Base-by-base conservation (phyloP, 2,113 vertebrate species). In the Cynopterus brachyotis region DNA sequence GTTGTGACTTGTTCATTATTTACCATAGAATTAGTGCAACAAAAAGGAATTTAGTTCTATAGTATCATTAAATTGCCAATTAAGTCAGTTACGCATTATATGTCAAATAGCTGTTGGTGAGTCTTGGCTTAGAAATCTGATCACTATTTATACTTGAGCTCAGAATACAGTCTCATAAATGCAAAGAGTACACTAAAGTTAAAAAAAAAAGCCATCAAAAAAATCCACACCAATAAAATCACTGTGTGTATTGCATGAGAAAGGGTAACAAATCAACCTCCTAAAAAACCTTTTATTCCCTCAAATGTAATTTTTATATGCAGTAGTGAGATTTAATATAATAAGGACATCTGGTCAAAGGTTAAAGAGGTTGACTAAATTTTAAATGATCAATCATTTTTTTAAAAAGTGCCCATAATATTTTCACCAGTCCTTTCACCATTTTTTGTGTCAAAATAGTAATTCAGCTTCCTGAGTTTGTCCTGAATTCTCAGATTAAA, bases 321-420 rank as follows among this genome's bases (percentile, higher is more conserved):
- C 42, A 37, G 26, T 15, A 42, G 12, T 47, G 37, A 72, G 28
- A 59, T 76, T 79, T 90, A 81, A 90, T 81, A 90, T 42, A 40
- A 16, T 55, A 81, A 40, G 37, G 55, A 60, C n/a, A 53, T 45
- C 19, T 78, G n/a, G 60, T 37, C 79, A 96, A 85, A 96, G 59
- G 72, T 85, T 86, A 90, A 90, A 86, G 20, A 93, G 47, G 28
- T 37, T 66, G 40, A 90, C 85, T 78, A 94, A 92, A 42, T 78
- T 85, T 90, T 95, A 93, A 86, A 82, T 64, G 55, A 24, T 87
- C 55, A 72, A 72, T 79, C 17, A 78, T n/a, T 84, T 55, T 59
- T 50, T 50, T 28, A 24, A 35, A 67, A 57, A 40, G 13, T 59
- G 45, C 9, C 32, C 20, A 42, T 83, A 78, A 78, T 53, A 87